phyloP scores from a whole-genome alignment of 2,113 vertebrate genomes.

The Percina caprodes region DNA sequence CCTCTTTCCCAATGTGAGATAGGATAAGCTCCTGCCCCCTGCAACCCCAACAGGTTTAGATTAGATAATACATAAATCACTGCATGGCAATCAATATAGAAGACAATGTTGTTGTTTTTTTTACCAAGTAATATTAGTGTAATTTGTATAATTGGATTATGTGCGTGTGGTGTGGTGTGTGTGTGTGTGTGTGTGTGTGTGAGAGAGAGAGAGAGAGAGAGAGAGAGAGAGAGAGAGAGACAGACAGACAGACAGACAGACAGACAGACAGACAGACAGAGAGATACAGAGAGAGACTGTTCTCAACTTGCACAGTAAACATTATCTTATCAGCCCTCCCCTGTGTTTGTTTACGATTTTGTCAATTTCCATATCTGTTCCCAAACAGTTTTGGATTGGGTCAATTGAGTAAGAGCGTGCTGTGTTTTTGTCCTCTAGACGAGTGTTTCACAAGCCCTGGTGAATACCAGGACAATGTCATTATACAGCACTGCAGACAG shows the following conservation, averaged over 20 bases:
- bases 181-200: not conserved
- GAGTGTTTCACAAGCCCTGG: conserved; percentile 58
- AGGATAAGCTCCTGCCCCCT: not conserved
- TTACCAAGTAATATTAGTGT: too few relatives aligned
- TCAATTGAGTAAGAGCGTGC: conserved; percentile 53
- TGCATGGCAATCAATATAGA: not conserved
- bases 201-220: conserved; percentile 5
- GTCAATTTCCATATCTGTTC: conserved; percentile 53
- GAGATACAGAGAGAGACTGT: not conserved
- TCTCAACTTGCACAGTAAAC: conserved; percentile 36
- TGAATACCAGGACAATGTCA: conserved; percentile 45
- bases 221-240: not conserved
- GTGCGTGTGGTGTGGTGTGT: not conserved
- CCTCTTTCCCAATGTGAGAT: not conserved
- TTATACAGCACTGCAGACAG: conserved; percentile 23
- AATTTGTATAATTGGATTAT: not conserved
- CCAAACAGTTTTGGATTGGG: conserved; percentile 47
- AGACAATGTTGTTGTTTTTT: not conserved
- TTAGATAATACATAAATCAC: not conserved
- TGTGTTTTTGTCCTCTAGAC: conserved; percentile 42
- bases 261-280: not conserved
- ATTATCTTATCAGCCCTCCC: conserved; percentile 51
- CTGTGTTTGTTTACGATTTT: conserved; percentile 47
- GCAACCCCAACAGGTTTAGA: not conserved
- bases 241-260: not conserved